A percentile compares a stretch with the other conserved stretches of the same genome.
phyloP scores from a whole-genome alignment of 2,113 vertebrate genomes.

The Eubucco bourcierii region DNA sequence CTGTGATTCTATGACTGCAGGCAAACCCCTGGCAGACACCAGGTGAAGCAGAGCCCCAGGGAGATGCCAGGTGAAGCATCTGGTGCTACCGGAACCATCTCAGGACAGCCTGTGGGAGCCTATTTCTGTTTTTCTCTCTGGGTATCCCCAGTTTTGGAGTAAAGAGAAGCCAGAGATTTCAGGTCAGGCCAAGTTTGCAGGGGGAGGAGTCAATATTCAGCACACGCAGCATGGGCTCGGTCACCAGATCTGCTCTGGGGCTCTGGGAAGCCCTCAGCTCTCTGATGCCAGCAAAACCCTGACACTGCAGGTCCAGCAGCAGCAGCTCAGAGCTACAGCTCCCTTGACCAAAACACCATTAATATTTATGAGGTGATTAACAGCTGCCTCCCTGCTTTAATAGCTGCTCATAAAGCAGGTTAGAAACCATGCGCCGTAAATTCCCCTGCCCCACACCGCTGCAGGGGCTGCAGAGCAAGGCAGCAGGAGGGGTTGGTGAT shows the following conservation, averaged over 20 bases:
- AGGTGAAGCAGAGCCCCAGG: too few species aligned
- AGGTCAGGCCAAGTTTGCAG: too few species aligned
- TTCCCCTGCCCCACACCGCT: not conserved
- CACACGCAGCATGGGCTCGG: not conserved
- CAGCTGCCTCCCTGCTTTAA: not conserved
- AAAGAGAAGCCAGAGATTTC: too few species aligned
- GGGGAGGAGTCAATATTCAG: not conserved
- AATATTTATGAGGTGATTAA: constrained; percentile 36
- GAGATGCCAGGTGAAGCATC: too few species aligned
- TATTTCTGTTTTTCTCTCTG: too few species aligned
- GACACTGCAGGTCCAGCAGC: not conserved
- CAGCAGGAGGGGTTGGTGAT: not conserved
- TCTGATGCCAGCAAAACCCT: not conserved
- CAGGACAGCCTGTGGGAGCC: too few species aligned
- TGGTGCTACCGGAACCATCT: too few species aligned
- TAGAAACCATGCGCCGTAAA: not conserved
- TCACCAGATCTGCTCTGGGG: not conserved
- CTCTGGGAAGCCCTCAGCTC: not conserved
- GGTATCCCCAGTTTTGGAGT: too few species aligned
- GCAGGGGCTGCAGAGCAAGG: not conserved
- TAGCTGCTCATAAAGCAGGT: not conserved
- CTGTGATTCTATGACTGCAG: too few species aligned
- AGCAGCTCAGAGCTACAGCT: not conserved
- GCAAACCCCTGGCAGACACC: not conserved
- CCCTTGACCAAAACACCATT: not conserved